Percentiles rank a stretch among this genome's conserved stretches.
These are phyloP conservation scores for Unio delphinus DNA, from an alignment of 2,888 invertebrate genomes.

Conservation along the genomic window DNA sequence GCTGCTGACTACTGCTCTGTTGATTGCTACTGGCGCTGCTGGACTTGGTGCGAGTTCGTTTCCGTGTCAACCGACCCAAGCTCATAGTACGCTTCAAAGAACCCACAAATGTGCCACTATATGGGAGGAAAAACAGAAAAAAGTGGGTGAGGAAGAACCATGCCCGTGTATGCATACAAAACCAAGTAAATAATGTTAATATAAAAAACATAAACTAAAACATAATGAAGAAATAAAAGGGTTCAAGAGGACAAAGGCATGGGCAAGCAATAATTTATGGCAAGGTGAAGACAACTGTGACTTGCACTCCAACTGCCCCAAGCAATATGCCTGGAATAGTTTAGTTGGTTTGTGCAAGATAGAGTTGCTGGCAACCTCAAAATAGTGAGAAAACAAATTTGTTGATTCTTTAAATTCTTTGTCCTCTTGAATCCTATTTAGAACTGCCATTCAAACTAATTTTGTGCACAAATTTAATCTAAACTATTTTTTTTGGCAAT, in stretches of 20 bases:
- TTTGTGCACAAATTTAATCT: too few relatives aligned
- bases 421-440: too few relatives aligned
- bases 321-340: too few relatives aligned
- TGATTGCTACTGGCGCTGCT: conserved; percentile 20
- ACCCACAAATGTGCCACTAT: conserved; percentile 57
- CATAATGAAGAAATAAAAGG: background rate
- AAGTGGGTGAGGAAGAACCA: conserved; percentile 13
- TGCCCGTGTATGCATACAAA: conserved; percentile 24
- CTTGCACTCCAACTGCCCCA: too few relatives aligned
- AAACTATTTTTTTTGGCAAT: too few relatives aligned
- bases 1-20: conserved; percentile 19
- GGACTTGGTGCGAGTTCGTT: conserved; percentile 45
- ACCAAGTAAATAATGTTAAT: conserved; percentile 6
- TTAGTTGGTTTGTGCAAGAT: too few relatives aligned
- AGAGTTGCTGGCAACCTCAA: too few relatives aligned
- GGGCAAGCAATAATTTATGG: too few relatives aligned
- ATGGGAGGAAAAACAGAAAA: conserved; percentile 26
- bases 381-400: too few relatives aligned
- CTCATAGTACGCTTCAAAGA: conserved; percentile 66
- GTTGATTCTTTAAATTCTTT: too few relatives aligned
- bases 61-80: conserved; percentile 62
- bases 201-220: conserved; percentile 9
- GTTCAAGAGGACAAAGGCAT: conserved; percentile 1
- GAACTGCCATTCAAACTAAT: too few relatives aligned
- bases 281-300: too few relatives aligned